Conservation (phyloP, 1,140 invertebrate species). For the Pararge aegeria region DNA sequence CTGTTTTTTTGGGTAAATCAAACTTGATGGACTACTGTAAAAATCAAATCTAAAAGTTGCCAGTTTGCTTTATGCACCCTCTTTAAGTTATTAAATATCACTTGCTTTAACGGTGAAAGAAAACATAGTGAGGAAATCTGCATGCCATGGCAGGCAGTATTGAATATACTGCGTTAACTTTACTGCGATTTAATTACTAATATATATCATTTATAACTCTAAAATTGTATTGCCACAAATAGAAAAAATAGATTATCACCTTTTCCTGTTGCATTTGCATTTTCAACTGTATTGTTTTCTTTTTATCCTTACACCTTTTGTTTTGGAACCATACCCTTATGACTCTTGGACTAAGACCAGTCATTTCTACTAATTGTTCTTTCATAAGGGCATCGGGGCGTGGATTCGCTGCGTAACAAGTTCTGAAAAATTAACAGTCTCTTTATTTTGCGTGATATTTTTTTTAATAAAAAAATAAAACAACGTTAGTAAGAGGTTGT, state of each 20-base stretch:
- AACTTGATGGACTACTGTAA: no score
- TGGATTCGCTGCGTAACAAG: slow-evolving; percentile 98
- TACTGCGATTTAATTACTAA: not conserved
- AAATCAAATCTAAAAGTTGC: no score
- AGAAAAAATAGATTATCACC: slow-evolving; percentile 79
- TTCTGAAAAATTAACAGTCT: slow-evolving; percentile 67
- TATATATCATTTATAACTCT: not conserved
- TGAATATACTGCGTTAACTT: no score
- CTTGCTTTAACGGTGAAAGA: no score
- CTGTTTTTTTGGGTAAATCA: no score
- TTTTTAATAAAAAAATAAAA: no score
- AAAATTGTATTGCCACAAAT: not conserved
- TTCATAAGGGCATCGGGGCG: slow-evolving; percentile 99
- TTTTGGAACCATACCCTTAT: slow-evolving; percentile 99
- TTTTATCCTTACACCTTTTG: slow-evolving; percentile 99
- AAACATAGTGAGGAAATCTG: no score
- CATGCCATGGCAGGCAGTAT: no score
- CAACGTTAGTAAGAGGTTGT: no score
- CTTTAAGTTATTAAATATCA: no score
- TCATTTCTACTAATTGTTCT: slow-evolving; percentile 99
- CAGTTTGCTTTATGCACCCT: no score
- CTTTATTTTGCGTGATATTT: no score
- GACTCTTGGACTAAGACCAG: slow-evolving; percentile 95
- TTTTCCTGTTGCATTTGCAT: slow-evolving; percentile 98
- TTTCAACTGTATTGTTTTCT: slow-evolving; percentile 97